phyloP scores from a whole-genome alignment of 2,888 invertebrate genomes.

The Drosophila infuscata region DNA sequence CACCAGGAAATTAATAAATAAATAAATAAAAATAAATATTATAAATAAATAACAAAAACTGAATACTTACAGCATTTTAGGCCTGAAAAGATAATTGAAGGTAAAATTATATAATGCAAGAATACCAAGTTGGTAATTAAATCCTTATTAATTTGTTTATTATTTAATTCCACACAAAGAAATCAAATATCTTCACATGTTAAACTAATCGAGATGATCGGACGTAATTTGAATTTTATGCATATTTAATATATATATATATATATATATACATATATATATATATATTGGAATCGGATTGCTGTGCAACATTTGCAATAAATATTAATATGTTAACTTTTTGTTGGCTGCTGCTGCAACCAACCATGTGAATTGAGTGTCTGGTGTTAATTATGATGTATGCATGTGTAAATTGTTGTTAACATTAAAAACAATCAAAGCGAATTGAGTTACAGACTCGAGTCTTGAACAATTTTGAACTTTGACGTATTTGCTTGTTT shows the following conservation, averaged over 20 bases:
- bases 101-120: not conserved
- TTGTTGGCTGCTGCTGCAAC: not conserved
- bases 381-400: conserved; percentile 51
- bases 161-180: not conserved
- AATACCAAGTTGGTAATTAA: not conserved
- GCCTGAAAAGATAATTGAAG: not conserved
- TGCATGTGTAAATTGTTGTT: conserved; percentile 9
- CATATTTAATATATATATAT: not conserved
- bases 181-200: not conserved
- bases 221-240: not conserved
- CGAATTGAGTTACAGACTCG: conserved; percentile 6
- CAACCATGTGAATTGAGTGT: conserved; percentile 23
- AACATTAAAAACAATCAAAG: not conserved
- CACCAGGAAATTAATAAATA: not conserved
- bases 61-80: not conserved
- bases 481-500: not conserved
- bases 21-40: too few relatives aligned
- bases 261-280: not conserved
- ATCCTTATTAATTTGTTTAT: not conserved
- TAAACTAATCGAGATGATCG: not conserved
- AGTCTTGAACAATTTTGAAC: conserved; percentile 17
- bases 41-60: not conserved
- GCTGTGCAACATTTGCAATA: not conserved
- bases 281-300: not conserved
- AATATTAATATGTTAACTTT: not conserved